phyloP scores from a whole-genome alignment of 2,797 vertebrate genomes.

The Danio aesculapii region DNA sequence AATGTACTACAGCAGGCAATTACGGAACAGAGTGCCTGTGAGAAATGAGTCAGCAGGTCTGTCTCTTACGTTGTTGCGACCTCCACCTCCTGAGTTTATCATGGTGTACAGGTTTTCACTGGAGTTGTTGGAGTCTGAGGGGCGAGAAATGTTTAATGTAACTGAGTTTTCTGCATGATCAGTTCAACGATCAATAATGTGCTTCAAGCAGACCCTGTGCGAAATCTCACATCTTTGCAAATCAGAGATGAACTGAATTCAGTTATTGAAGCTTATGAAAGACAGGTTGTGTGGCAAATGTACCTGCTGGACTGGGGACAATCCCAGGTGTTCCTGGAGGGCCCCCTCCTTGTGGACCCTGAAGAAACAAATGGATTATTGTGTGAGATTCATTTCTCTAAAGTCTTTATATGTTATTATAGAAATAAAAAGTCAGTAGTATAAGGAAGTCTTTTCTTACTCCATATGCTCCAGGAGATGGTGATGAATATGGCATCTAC shows the following conservation, averaged over 20 bases:
- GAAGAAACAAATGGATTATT: slow-evolving; percentile 3
- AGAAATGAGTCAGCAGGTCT: not conserved
- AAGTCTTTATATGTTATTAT: not conserved
- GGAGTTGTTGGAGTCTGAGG: slow-evolving; percentile 97
- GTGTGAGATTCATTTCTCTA: not conserved
- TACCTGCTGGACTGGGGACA: slow-evolving; percentile 99
- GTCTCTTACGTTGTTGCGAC: slow-evolving; percentile 94
- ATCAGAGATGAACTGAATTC: slow-evolving; percentile 8
- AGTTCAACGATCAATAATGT: not conserved
- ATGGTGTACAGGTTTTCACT: slow-evolving; percentile 99
- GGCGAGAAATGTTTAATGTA: not conserved
- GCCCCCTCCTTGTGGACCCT: slow-evolving; percentile 97
- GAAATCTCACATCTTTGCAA: not conserved
- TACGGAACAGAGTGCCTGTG: slow-evolving; percentile 1
- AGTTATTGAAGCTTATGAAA: not conserved
- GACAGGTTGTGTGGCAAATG: slow-evolving; percentile 11
- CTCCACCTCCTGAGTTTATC: slow-evolving; percentile 98
- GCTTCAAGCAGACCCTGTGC: not conserved
- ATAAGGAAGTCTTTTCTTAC: slow-evolving; percentile 77
- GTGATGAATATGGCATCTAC: slow-evolving; percentile 98
- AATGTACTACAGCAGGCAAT: slow-evolving; percentile 10
- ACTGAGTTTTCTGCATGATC: slow-evolving; percentile 30
- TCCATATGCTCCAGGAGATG: slow-evolving; percentile 97
- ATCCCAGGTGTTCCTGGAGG: slow-evolving; percentile 96
- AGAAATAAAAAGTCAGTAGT: not conserved